These are phyloP conservation scores for Nyctibius bracteatus DNA, from an alignment of 2,113 vertebrate genomes.

Conservation along the genomic window DNA sequence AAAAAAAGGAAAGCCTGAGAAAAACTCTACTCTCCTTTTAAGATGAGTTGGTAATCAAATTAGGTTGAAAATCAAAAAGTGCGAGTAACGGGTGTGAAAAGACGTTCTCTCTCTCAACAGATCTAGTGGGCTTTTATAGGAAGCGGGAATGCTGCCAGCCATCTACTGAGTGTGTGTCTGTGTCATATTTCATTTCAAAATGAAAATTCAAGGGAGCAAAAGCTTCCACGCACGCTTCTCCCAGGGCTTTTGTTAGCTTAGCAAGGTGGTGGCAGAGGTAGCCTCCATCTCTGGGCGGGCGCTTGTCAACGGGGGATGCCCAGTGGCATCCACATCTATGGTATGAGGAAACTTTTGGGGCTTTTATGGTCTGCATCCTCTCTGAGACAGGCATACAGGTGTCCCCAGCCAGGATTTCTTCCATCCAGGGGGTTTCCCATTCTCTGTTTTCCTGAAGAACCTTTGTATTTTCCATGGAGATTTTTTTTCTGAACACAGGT, in stretches of 20 bases:
- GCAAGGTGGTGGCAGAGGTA: neutral
- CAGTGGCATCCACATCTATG: rapidly evolving
- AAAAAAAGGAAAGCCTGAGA: neutral
- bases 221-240: neutral
- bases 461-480: neutral
- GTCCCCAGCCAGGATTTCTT: neutral
- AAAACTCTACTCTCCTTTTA: neutral
- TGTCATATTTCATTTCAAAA: neutral
- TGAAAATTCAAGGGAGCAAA: neutral
- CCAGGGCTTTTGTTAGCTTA: neutral
- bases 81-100: neutral
- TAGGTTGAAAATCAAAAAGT: neutral
- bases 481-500: neutral
- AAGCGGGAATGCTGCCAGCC: neutral
- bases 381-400: neutral
- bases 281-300: neutral
- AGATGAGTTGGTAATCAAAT: neutral
- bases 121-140: neutral
- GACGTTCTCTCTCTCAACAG: rapidly evolving
- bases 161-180: neutral
- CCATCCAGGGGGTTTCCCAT: neutral
- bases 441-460: neutral
- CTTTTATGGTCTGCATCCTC: rapidly evolving
- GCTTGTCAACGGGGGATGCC: rapidly evolving
- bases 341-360: neutral